Percentiles rank a stretch among this genome's conserved stretches.
These are phyloP conservation scores for Pogonophryne albipinna DNA, from an alignment of 2,797 vertebrate genomes.

Conservation along the genomic window DNA sequence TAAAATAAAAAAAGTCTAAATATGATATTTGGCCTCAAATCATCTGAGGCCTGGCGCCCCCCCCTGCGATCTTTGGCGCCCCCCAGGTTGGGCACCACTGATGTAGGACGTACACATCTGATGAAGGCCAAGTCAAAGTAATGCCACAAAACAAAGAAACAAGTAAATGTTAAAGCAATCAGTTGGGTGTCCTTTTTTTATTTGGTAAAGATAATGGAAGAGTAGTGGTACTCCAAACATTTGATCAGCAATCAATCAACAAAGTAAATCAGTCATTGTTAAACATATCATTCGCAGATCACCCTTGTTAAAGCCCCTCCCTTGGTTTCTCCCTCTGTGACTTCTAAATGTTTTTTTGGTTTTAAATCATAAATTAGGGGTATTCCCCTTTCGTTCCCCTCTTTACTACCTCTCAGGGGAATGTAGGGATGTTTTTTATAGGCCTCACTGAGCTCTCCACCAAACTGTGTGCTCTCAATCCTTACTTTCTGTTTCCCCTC, in stretches of 20 bases:
- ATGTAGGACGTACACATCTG: too few species aligned
- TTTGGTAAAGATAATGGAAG: conserved; percentile 6
- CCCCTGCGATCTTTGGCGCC: too few species aligned
- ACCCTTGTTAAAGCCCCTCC: conserved; percentile 1
- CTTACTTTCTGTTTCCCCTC: conserved; percentile 58
- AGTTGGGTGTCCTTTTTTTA: conserved; percentile 15
- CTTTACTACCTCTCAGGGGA: conserved; percentile 36
- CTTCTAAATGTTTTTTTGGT: conserved; percentile 43
- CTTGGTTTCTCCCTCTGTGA: conserved; percentile 26
- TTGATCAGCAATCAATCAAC: conserved; percentile 20
- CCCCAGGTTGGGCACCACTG: too few species aligned
- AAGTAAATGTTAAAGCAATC: neutral
- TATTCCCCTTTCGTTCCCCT: conserved; percentile 14
- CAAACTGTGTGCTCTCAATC: conserved; percentile 18
- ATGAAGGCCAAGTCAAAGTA: neutral
- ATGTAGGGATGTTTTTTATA: conserved; percentile 40
- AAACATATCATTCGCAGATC: conserved; percentile 32
- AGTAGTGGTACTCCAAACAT: neutral
- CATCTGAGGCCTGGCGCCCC: too few species aligned
- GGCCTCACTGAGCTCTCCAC: conserved; percentile 29
- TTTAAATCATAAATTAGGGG: conserved; percentile 5
- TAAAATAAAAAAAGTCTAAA: too few species aligned
- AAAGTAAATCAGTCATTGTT: conserved; percentile 30
- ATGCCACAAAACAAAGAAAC: neutral
- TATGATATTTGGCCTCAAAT: too few species aligned